These are phyloP conservation scores for Hormaphis cornu DNA, from an alignment of 1,140 invertebrate genomes.

Conservation along the genomic window DNA sequence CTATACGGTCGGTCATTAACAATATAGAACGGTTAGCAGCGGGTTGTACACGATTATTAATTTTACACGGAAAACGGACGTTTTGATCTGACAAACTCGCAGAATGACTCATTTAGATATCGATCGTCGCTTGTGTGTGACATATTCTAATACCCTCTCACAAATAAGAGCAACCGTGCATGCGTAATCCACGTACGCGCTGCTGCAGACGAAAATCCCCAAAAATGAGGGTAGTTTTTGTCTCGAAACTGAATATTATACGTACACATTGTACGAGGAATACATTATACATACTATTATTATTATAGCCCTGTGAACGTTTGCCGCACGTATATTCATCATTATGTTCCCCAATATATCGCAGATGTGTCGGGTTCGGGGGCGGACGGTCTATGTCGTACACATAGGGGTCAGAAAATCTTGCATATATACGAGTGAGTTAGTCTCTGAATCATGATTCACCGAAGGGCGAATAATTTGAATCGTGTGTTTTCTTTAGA, in stretches of 20 bases:
- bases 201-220: constrained; percentile 21
- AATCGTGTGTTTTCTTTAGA: background rate
- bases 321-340: constrained; percentile 24
- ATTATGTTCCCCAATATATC: constrained; percentile 29
- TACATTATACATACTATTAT: constrained; percentile 28
- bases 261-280: background rate
- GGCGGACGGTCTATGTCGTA: background rate
- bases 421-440: constrained; percentile 24
- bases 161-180: constrained; percentile 16
- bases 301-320: constrained; percentile 18
- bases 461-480: constrained; percentile 4
- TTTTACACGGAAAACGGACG: background rate
- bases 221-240: constrained; percentile 31
- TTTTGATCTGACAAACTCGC: constrained; percentile 4
- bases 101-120: constrained; percentile 32
- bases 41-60: background rate
- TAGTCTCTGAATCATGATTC: constrained; percentile 25
- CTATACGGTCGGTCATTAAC: too few relatives aligned
- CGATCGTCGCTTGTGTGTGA: constrained; percentile 26
- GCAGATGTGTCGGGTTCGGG: constrained; percentile 31
- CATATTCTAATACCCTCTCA: constrained; percentile 10
- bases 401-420: constrained; percentile 29
- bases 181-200: constrained; percentile 19
- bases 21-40: too few relatives aligned
- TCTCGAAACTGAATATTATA: constrained; percentile 25